A percentile compares a stretch with the other conserved stretches of the same genome.
phyloP scores from a whole-genome alignment of 30 jellyfish, hydroid and myxozoan species.

The Cassiopea andromeda region DNA sequence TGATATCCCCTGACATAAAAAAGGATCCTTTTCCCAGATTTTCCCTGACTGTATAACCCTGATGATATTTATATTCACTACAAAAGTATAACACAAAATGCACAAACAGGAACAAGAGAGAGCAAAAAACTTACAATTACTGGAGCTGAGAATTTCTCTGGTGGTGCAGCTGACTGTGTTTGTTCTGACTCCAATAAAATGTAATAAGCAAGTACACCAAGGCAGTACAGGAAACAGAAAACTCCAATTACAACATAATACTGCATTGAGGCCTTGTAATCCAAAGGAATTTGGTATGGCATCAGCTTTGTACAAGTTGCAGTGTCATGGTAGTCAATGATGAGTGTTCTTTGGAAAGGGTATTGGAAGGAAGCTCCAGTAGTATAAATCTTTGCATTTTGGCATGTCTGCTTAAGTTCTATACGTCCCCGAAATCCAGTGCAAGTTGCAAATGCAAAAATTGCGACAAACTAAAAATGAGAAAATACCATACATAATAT shows the following conservation, averaged over 20 bases:
- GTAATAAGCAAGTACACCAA: slow-evolving; percentile 79
- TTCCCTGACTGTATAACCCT: background rate
- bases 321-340: background rate
- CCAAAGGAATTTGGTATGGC: slow-evolving; percentile 11
- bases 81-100: no score
- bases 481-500: background rate
- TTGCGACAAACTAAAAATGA: slow-evolving; percentile 70
- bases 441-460: slow-evolving; percentile 94
- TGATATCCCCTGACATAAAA: background rate
- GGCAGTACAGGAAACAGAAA: slow-evolving; percentile 79
- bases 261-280: slow-evolving; percentile 76
- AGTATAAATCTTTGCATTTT: background rate
- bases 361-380: slow-evolving; percentile 38
- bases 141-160: slow-evolving; percentile 76
- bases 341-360: slow-evolving; percentile 67
- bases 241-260: slow-evolving; percentile 93
- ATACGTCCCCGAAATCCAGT: slow-evolving; percentile 88
- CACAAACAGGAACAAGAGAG: background rate
- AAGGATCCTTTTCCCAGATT: background rate
- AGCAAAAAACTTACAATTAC: slow-evolving; percentile 74
- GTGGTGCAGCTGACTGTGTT: slow-evolving; percentile 37
- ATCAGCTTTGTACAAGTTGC: background rate
- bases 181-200: slow-evolving; percentile 77
- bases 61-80: no score
- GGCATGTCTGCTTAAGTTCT: slow-evolving; percentile 47